Evolutionary conservation across 2,113 vertebrate genomes (phyloP).

Genomic region (Buteo buteo): DNA sequence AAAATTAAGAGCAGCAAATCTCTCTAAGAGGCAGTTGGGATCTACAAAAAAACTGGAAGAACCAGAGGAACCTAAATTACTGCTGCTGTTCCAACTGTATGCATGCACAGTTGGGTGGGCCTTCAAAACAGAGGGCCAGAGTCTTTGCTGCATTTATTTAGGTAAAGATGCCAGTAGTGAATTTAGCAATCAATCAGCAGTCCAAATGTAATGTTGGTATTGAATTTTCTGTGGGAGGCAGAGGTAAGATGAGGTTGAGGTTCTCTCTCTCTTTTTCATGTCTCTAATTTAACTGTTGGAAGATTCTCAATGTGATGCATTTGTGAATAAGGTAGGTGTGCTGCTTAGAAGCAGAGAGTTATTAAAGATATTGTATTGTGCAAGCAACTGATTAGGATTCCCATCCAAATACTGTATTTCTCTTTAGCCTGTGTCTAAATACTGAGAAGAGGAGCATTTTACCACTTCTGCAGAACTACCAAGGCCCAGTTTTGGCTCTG

Average conservation of each 20-base stretch:
- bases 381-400: not conserved
- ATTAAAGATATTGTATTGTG: not conserved
- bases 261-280: not conserved
- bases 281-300: not conserved
- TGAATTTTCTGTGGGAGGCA: not conserved
- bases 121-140: not conserved
- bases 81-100: not conserved
- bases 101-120: not conserved
- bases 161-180: not conserved
- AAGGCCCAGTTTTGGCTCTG: not conserved
- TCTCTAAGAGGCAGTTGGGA: not conserved
- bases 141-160: not conserved
- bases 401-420: not conserved
- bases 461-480: not conserved
- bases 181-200: constrained; percentile 2
- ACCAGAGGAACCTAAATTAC: not conserved
- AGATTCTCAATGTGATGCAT: not conserved
- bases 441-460: not conserved
- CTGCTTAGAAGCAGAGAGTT: not conserved
- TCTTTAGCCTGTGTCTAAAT: not conserved
- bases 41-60: not conserved
- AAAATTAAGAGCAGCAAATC: not conserved
- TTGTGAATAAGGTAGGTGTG: not conserved
- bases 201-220: not conserved
- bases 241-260: not conserved